Evolutionary conservation across 1,140 invertebrate genomes (phyloP).

Genomic region (Adelges cooleyi): DNA sequence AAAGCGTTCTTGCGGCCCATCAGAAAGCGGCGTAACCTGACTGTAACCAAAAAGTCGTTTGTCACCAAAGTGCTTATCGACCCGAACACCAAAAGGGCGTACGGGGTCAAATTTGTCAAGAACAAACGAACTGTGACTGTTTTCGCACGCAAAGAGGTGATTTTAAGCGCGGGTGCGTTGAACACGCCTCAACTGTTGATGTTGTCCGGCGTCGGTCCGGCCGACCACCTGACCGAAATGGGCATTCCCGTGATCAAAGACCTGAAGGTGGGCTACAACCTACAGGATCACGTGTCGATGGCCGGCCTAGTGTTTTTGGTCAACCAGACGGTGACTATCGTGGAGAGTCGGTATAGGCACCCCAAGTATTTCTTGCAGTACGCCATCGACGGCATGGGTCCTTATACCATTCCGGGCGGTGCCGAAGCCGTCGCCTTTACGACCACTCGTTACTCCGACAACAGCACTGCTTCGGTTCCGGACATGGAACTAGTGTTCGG

Average conservation of each 20-base stretch:
- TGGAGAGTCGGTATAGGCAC: conserved; percentile 49
- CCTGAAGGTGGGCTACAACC: conserved; percentile 37
- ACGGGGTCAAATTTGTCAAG: conserved; percentile 53
- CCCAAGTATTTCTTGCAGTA: conserved; percentile 48
- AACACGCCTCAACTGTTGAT: conserved; percentile 58
- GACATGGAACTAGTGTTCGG: conserved; percentile 72
- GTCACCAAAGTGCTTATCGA: conserved; percentile 56
- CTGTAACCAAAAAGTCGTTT: conserved; percentile 52
- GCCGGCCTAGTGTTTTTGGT: conserved; percentile 41
- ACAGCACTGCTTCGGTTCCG: conserved; percentile 39
- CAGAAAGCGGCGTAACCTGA: conserved; percentile 51
- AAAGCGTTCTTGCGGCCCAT: conserved; percentile 48
- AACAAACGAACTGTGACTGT: conserved; percentile 41
- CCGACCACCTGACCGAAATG: conserved; percentile 51
- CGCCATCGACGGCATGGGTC: conserved; percentile 36
- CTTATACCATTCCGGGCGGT: conserved; percentile 38
- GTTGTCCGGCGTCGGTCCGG: conserved; percentile 62
- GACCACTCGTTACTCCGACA: conserved; percentile 36
- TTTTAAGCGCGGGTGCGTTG: conserved; percentile 54
- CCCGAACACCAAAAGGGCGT: conserved; percentile 44
- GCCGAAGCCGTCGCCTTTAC: conserved; percentile 40
- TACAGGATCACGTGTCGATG: conserved; percentile 58
- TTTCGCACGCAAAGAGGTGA: conserved; percentile 49
- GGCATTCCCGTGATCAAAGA: conserved; percentile 54
- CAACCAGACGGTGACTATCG: conserved; percentile 44